phyloP scores from a whole-genome alignment of 2,113 vertebrate genomes.

The Harpagus bidentatus region DNA sequence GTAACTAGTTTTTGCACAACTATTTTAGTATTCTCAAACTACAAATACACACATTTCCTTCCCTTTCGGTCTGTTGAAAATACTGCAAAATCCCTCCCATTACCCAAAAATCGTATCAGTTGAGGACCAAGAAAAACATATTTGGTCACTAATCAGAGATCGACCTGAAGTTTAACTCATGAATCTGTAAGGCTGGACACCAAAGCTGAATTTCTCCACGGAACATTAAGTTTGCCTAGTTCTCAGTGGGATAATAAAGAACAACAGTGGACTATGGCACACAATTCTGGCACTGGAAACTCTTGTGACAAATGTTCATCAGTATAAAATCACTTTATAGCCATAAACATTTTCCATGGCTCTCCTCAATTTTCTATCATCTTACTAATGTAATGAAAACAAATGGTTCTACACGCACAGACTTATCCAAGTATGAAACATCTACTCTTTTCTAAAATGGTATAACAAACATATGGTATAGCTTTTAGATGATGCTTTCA shows the following conservation, averaged over 20 bases:
- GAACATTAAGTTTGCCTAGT: not conserved
- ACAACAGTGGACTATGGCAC: not conserved
- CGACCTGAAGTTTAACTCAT: not conserved
- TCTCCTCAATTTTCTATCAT: not conserved
- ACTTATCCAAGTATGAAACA: not conserved
- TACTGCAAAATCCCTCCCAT: not conserved
- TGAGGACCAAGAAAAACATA: not conserved
- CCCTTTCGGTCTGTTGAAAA: not conserved
- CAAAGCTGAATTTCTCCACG: not conserved
- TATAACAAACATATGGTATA: not conserved
- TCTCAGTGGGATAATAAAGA: not conserved
- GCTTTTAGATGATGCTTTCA: conserved; percentile 26
- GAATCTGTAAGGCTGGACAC: not conserved
- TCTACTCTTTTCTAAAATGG: conserved; percentile 1
- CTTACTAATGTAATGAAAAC: not conserved
- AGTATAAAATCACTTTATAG: not conserved
- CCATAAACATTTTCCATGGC: not conserved
- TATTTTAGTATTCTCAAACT: not conserved
- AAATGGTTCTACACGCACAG: not conserved
- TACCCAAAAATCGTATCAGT: not conserved
- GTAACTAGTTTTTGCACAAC: not conserved
- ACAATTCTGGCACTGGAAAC: not conserved
- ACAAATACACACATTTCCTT: not conserved
- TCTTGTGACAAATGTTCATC: not conserved
- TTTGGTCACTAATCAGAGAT: not conserved